Evolutionary conservation across 2,888 invertebrate genomes (phyloP), one percentile per base, ranked within the genome.

Genomic region (Zygothrica quintamaculata): DNA sequence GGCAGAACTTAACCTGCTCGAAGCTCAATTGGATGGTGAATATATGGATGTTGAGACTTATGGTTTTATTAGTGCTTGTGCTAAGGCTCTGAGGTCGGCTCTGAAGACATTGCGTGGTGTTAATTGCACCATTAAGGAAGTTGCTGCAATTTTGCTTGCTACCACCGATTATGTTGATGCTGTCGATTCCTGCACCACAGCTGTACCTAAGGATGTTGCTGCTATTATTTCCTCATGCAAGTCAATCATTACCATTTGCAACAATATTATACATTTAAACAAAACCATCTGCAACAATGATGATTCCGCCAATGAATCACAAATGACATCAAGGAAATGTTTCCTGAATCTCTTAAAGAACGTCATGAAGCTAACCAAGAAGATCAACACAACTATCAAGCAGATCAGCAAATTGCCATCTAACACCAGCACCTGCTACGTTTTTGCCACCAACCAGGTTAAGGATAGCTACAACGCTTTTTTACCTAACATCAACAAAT

Each of bases 91-190:
- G 9, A 52, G 3, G 16, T 47, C 40, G 7, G 26, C 3, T 7
- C 16, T 56, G 15, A 73, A 53, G 25, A 34, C 62, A 0, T 0
- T 65, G 15, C 56, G 80, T 13, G 84, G 84, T 6, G 62, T 69
- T 25, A 61, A 61, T 40, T 77, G 77, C 53, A 59, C 50, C 34
- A 0, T 84, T 0, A 74, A 84, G 37, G 69, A 84, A 34, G 74
- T 59, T 0, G 18, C 25, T n/a, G 39, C 4, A 1, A 33, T 84
- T 0, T 3, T 84, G 43, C 9, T 5, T 0, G 59, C 69, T 7
- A 40, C 55, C 44, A 77, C 80, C 18, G 1, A 6, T 2, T 77
- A 84, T 29, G 36, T 80, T 4, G 65, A 69, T 9, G 40, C 50
- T 0, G n/a, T 80, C n/a, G 66, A 56, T 33, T 9, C 11, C 5